Conservation (phyloP, 2,797 vertebrate species). For the Acropternis orthonyx region DNA sequence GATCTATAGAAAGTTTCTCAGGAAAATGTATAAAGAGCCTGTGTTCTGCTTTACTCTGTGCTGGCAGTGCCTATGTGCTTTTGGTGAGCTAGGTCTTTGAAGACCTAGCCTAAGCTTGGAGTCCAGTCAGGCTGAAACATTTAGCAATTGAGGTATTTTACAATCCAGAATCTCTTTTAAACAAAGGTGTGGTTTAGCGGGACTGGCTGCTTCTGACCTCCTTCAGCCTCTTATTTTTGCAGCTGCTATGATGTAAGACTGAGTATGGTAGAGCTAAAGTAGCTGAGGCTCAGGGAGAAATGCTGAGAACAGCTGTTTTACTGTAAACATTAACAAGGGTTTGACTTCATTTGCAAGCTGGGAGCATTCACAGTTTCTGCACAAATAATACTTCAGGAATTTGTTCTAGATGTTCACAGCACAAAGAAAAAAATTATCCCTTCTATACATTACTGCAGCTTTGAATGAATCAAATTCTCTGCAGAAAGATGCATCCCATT, state of each 20-base stretch:
- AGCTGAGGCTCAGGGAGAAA: conserved; percentile 42
- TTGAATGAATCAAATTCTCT: conserved; percentile 22
- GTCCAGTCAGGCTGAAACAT: conserved; percentile 58
- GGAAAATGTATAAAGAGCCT: conserved; percentile 73
- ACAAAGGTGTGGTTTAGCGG: conserved; percentile 60
- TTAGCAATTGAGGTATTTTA: conserved; percentile 41
- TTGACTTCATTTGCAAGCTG: conserved; percentile 61
- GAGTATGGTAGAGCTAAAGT: conserved; percentile 23
- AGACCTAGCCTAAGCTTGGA: conserved; percentile 54
- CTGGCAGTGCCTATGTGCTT: conserved; percentile 41
- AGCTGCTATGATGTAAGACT: conserved; percentile 64
- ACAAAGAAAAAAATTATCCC: not conserved
- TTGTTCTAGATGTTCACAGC: conserved; percentile 28
- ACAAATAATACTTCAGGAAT: conserved; percentile 34
- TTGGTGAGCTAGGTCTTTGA: conserved; percentile 44
- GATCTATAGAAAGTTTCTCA: conserved; percentile 72
- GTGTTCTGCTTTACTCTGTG: conserved; percentile 56
- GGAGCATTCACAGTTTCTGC: conserved; percentile 56
- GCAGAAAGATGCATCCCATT: not conserved
- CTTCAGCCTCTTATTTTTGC: conserved; percentile 38
- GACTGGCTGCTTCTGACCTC: conserved; percentile 43
- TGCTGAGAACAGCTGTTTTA: conserved; percentile 68
- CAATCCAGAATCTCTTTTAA: conserved; percentile 52
- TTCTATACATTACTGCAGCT: not conserved
- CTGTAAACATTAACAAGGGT: conserved; percentile 65